phyloP scores from a whole-genome alignment of 35 echinoderm and acorn worm genomes.

The Patiria miniata region DNA sequence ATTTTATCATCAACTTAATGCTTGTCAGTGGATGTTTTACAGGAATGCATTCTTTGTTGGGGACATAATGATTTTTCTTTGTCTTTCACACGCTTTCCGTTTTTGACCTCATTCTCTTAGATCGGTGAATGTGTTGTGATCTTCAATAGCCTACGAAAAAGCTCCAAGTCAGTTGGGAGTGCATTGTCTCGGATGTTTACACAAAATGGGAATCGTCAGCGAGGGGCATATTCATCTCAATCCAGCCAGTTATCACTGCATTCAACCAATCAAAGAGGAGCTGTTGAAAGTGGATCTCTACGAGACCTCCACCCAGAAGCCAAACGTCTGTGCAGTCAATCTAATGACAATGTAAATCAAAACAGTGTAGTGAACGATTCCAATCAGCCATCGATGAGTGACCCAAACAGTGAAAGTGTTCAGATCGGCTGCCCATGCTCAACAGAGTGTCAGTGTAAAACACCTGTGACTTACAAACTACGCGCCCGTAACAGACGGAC shows the following conservation, averaged over 20 bases:
- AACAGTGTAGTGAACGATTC: neutral
- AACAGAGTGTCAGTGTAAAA: conserved; percentile 3
- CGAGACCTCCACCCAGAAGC: neutral
- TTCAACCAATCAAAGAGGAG: neutral
- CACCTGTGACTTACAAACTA: neutral
- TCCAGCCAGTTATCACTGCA: neutral
- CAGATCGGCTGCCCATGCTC: conserved; percentile 2
- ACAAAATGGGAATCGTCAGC: too few species aligned
- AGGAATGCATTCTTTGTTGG: neutral
- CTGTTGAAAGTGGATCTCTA: neutral
- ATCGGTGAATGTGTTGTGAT: neutral
- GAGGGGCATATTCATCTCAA: neutral
- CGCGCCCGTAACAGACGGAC: neutral
- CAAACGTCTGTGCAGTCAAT: neutral
- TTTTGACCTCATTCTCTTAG: too few species aligned
- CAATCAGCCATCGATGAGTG: neutral
- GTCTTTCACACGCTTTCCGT: too few species aligned
- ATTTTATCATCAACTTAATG: too few species aligned
- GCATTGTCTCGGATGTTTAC: too few species aligned
- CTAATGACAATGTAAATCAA: neutral
- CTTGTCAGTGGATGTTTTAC: neutral
- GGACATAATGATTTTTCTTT: too few species aligned
- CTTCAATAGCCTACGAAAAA: neutral
- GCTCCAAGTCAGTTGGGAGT: neutral
- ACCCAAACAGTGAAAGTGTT: neutral